A percentile compares a stretch with the other conserved stretches of the same genome.
phyloP scores from a whole-genome alignment of 1,140 invertebrate species.

The Drosophila navojoa region DNA sequence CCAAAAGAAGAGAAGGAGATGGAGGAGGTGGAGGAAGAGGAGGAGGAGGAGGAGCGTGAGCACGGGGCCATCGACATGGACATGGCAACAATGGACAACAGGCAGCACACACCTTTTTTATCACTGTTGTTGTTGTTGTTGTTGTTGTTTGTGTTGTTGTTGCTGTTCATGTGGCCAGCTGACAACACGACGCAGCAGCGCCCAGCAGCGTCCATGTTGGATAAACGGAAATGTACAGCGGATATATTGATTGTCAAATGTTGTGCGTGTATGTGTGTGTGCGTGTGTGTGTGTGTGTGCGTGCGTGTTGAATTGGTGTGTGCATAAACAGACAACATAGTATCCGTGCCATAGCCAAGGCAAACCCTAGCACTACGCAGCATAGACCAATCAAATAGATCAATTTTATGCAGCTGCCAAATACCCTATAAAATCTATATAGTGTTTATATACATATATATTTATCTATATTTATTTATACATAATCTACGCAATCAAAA shows the following conservation, averaged over 20 bases:
- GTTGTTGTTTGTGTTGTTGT: slow-evolving; percentile 18
- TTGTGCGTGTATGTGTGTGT: slow-evolving; percentile 16
- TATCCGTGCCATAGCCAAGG: neutral
- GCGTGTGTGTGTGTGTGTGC: slow-evolving; percentile 17
- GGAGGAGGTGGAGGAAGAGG: neutral
- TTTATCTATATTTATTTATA: too few relatives aligned
- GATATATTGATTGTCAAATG: slow-evolving; percentile 77
- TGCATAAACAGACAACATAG: slow-evolving; percentile 23
- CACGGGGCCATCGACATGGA: slow-evolving; percentile 22
- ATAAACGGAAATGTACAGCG: slow-evolving; percentile 77
- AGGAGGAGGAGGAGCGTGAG: neutral
- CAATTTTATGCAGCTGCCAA: neutral
- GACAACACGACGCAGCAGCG: slow-evolving; percentile 33
- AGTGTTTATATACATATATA: too few relatives aligned
- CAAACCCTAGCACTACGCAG: neutral
- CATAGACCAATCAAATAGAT: neutral
- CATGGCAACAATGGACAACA: slow-evolving; percentile 55
- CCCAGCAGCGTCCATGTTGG: slow-evolving; percentile 20
- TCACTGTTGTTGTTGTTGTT: slow-evolving; percentile 7
- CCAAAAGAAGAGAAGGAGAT: too few relatives aligned
- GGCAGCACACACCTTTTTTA: slow-evolving; percentile 63
- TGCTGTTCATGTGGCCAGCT: slow-evolving; percentile 42
- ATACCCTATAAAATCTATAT: neutral
- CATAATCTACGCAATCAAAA: too few relatives aligned
- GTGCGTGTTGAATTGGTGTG: slow-evolving; percentile 8